A percentile compares a stretch with the other conserved stretches of the same genome.
Evolutionary conservation across 2,797 vertebrate genomes (phyloP).

Genomic region (Pipistrellus kuhlii): DNA sequence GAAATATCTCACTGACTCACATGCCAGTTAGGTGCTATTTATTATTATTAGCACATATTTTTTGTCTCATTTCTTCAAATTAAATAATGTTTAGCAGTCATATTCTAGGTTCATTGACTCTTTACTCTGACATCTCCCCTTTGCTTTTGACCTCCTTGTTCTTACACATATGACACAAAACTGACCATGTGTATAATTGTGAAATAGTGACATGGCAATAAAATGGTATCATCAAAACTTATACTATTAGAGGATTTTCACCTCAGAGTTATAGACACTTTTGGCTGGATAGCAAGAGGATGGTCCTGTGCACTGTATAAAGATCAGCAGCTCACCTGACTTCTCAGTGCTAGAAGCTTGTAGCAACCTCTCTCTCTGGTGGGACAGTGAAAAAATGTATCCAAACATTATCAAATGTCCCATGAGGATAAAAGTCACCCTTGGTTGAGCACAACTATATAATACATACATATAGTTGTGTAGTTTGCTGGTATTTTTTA

Average conservation of each 20-base stretch:
- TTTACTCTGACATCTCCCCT: not conserved
- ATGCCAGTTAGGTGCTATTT: not conserved
- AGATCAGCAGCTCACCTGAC: accelerated
- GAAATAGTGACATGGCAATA: not conserved
- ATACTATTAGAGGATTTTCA: not conserved
- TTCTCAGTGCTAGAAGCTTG: not conserved
- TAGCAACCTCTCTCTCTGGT: not conserved
- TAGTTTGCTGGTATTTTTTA: too few species aligned
- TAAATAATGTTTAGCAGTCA: not conserved
- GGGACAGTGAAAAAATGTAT: not conserved
- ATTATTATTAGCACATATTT: not conserved
- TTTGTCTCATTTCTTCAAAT: not conserved
- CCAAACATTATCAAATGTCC: not conserved
- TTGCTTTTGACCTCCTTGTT: not conserved
- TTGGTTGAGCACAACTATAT: not conserved
- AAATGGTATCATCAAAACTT: not conserved
- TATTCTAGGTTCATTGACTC: not conserved
- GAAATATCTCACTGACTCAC: not conserved
- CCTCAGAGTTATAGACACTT: not conserved
- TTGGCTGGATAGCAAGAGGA: not conserved
- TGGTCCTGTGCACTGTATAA: not conserved
- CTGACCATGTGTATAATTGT: not conserved
- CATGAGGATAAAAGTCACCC: not conserved
- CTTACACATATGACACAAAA: not conserved
- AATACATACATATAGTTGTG: not conserved